phyloP scores from a whole-genome alignment of 1,140 invertebrate genomes.

The Drosophila paulistorum region DNA sequence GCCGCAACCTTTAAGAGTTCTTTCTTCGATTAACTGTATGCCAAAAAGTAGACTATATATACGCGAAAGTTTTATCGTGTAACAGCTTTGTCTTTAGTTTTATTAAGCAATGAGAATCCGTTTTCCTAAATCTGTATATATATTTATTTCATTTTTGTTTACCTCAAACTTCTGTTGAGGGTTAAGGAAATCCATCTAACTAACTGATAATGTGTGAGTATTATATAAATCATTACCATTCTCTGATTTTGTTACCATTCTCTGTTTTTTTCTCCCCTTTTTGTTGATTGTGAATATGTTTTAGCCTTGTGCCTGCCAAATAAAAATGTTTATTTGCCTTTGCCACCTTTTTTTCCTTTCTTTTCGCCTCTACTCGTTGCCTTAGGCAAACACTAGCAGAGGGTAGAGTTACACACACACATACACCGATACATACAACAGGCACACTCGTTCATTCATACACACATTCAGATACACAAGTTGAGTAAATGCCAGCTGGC shows the following conservation, averaged over 20 bases:
- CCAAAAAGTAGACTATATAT: too few relatives aligned
- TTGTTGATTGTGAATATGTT: constrained; percentile 38
- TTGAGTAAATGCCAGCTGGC: constrained; percentile 27
- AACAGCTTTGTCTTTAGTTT: too few relatives aligned
- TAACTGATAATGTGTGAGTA: constrained; percentile 17
- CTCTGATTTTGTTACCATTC: constrained; percentile 19
- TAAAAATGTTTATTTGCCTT: constrained; percentile 29
- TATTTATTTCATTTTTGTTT: too few relatives aligned
- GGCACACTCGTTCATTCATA: not conserved
- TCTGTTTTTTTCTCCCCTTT: constrained; percentile 25
- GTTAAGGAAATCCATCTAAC: constrained; percentile 10
- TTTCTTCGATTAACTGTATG: too few relatives aligned
- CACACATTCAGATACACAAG: constrained; percentile 49
- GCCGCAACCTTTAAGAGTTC: too few relatives aligned
- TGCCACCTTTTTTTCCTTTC: constrained; percentile 41
- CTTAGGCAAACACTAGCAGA: constrained; percentile 44
- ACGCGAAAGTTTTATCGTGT: too few relatives aligned
- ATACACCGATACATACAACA: constrained; percentile 2
- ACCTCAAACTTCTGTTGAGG: not conserved
- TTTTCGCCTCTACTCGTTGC: constrained; percentile 8
- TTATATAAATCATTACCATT: constrained; percentile 15
- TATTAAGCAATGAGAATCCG: too few relatives aligned
- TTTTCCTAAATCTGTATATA: too few relatives aligned
- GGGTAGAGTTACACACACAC: constrained; percentile 22
- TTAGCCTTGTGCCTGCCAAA: constrained; percentile 23